Conservation (phyloP, 53 echinoderm and acorn worm species). For the Holothuria leucospilota region DNA sequence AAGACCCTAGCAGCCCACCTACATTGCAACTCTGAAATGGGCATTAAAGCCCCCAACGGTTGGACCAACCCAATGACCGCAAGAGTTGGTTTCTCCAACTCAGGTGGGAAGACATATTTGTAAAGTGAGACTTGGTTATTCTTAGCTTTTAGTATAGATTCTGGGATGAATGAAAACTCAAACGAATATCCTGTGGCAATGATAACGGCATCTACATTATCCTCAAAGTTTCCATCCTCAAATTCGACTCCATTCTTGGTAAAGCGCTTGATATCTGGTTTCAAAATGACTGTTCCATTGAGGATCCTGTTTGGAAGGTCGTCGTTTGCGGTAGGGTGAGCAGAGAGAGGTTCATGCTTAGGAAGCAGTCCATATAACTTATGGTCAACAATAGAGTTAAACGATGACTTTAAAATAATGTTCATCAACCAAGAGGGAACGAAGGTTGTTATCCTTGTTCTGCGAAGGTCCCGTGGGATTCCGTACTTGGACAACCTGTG, state of each 20-base stretch:
- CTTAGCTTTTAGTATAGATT: constrained; percentile 67
- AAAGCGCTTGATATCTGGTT: constrained; percentile 71
- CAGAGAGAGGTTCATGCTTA: constrained; percentile 16
- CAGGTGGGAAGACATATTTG: constrained; percentile 81
- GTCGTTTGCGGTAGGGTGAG: constrained; percentile 74
- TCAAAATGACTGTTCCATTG: constrained; percentile 78
- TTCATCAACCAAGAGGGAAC: constrained; percentile 6
- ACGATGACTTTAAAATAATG: not conserved
- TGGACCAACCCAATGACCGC: constrained; percentile 75
- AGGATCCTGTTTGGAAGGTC: constrained; percentile 70
- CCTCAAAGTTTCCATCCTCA: constrained; percentile 81
- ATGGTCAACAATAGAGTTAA: constrained; percentile 57
- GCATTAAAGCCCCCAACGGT: constrained; percentile 72
- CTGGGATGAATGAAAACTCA: constrained; percentile 74
- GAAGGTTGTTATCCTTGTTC: not conserved
- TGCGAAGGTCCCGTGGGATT: constrained; percentile 51
- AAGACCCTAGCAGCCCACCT: constrained; percentile 86
- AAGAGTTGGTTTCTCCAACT: constrained; percentile 70
- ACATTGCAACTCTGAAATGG: constrained; percentile 82
- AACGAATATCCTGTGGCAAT: constrained; percentile 87
- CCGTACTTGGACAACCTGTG: constrained; percentile 63
- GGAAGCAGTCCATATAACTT: constrained; percentile 67
- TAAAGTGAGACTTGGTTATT: constrained; percentile 69
- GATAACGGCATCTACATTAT: constrained; percentile 81
- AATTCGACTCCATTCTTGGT: constrained; percentile 77